Percentiles rank a stretch among this genome's conserved stretches.
phyloP scores from a whole-genome alignment of 2,797 vertebrate genomes.

The Melanotaenia boesemani region DNA sequence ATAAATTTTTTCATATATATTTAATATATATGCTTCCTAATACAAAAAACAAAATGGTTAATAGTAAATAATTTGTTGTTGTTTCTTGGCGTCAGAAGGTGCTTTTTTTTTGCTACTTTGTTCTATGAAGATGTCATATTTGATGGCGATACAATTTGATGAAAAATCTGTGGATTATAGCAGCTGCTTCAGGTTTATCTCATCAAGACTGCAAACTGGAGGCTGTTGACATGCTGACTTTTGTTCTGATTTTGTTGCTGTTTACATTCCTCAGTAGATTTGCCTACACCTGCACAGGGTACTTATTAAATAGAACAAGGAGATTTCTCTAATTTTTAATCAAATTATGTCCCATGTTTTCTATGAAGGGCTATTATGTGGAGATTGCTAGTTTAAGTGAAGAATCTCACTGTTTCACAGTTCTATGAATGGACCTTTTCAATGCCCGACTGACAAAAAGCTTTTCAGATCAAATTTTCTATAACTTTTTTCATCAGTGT shows the following conservation, averaged over 20 bases:
- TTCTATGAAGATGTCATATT: background rate
- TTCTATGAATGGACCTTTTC: background rate
- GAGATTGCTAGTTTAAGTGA: background rate
- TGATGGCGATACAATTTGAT: background rate
- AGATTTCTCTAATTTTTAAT: background rate
- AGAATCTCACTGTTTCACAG: background rate
- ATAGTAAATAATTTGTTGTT: background rate
- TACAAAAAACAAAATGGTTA: background rate
- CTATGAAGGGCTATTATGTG: background rate
- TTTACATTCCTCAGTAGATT: background rate
- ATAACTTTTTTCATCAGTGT: background rate
- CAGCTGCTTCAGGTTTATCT: background rate
- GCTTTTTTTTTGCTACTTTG: slow-evolving; percentile 4
- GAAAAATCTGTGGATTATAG: background rate
- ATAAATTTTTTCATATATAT: too few species aligned
- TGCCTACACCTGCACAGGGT: background rate
- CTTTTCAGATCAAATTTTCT: background rate
- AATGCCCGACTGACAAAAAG: background rate
- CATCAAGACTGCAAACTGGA: background rate
- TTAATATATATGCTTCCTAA: background rate
- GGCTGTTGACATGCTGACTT: background rate
- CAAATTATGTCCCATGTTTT: background rate
- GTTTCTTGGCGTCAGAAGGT: background rate
- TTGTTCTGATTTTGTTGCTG: background rate
- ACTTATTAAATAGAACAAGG: background rate